Evolutionary conservation across 2,113 vertebrate species (phyloP).

Genomic region (Nansenia antarctica): DNA sequence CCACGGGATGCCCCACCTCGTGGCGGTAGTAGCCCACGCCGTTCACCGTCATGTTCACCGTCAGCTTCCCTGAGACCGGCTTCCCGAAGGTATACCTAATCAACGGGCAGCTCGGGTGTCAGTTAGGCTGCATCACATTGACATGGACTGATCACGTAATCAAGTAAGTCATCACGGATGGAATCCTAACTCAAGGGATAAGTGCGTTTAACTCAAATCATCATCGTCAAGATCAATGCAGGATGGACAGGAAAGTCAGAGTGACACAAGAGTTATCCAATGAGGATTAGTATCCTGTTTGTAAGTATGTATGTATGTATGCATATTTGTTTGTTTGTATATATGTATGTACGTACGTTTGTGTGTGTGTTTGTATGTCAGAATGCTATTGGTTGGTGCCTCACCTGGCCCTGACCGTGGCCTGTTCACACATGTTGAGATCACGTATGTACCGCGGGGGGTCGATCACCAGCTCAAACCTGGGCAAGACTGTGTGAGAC

Average conservation of each 20-base stretch:
- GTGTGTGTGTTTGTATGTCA: too few species aligned
- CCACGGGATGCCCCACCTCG: constrained; percentile 86
- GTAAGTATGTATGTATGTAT: too few species aligned
- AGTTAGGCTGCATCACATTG: background rate
- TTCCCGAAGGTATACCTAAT: constrained; percentile 92
- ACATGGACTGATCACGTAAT: background rate
- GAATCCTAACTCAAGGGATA: too few species aligned
- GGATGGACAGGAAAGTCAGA: too few species aligned
- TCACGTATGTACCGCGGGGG: constrained; percentile 85
- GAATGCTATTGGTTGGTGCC: constrained; percentile 7
- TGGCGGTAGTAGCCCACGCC: constrained; percentile 93
- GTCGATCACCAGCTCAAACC: constrained; percentile 85
- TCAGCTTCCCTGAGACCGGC: constrained; percentile 84
- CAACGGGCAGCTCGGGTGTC: background rate
- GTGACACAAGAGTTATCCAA: too few species aligned
- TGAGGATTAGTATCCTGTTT: too few species aligned
- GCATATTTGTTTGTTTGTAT: too few species aligned
- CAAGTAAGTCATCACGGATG: too few species aligned
- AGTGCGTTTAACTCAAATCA: too few species aligned
- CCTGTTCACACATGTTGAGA: constrained; percentile 82
- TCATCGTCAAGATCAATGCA: too few species aligned
- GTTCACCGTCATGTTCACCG: constrained; percentile 90
- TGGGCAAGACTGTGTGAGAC: constrained; percentile 80
- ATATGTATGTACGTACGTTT: too few species aligned
- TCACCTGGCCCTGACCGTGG: constrained; percentile 85